phyloP scores from a whole-genome alignment of 2,797 vertebrate species.

The Lateolabrax maculatus region DNA sequence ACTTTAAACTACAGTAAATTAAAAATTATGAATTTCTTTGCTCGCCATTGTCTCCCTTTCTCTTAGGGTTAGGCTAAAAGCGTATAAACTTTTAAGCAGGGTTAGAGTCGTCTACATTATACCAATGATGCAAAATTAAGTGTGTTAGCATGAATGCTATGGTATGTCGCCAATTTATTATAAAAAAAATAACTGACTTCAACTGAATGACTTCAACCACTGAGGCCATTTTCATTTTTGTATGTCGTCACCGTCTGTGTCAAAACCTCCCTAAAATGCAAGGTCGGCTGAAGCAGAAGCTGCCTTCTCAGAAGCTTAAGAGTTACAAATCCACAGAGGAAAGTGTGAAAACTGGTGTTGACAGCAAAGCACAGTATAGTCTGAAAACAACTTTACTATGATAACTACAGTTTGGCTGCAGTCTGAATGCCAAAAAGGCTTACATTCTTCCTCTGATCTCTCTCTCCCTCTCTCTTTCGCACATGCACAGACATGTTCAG shows the following conservation, averaged over 20 bases:
- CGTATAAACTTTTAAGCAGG: background rate
- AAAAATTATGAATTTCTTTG: background rate
- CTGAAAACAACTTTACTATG: slow-evolving; percentile 5
- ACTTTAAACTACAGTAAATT: background rate
- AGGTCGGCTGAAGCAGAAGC: background rate
- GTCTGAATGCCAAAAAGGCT: slow-evolving; percentile 15
- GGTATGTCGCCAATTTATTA: too few relatives aligned
- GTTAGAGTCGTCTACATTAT: background rate
- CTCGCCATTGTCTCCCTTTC: background rate
- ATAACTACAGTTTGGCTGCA: slow-evolving; percentile 18
- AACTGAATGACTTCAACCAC: background rate
- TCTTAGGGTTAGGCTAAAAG: too few relatives aligned
- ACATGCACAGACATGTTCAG: slow-evolving; percentile 71
- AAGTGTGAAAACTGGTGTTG: slow-evolving; percentile 25
- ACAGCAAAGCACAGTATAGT: background rate
- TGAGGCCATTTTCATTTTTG: background rate
- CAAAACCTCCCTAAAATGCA: background rate
- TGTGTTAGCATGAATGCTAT: background rate
- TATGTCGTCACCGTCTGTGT: background rate
- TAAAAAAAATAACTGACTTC: background rate
- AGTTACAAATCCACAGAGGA: slow-evolving; percentile 7
- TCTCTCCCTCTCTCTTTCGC: background rate
- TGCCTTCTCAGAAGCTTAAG: background rate
- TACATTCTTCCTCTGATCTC: slow-evolving; percentile 45
- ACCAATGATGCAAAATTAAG: background rate